These are phyloP conservation scores for Sapayoa aenigma DNA, from an alignment of 2,113 vertebrate genomes.

Conservation along the genomic window DNA sequence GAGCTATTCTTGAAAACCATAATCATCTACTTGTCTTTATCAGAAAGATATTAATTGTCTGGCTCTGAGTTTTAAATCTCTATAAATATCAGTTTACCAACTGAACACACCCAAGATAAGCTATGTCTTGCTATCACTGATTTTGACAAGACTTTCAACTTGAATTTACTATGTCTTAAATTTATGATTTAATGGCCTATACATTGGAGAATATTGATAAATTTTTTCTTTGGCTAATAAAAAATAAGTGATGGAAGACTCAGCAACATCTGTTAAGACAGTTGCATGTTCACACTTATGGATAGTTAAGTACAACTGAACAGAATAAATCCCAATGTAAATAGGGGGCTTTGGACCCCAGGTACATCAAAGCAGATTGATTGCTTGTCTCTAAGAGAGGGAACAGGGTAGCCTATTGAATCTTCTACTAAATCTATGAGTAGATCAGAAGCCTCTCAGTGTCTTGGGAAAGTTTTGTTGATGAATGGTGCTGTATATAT, in stretches of 20 bases:
- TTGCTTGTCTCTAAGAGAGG: not conserved
- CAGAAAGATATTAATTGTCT: not conserved
- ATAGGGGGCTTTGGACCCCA: not conserved
- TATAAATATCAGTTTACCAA: not conserved
- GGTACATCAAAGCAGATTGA: too few relatives aligned
- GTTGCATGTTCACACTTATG: not conserved
- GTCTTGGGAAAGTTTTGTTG: not conserved
- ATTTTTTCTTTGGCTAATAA: not conserved
- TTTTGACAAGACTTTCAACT: not conserved
- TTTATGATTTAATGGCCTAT: not conserved
- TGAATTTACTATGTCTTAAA: not conserved
- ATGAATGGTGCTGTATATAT: not conserved
- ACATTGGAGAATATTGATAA: not conserved
- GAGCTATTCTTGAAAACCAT: not conserved
- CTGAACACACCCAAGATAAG: not conserved
- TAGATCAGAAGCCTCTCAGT: not conserved
- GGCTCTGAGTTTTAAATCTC: not conserved
- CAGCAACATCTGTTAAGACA: not conserved
- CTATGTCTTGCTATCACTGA: not conserved
- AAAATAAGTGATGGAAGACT: not conserved
- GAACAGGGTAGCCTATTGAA: not conserved
- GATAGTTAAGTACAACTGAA: not conserved
- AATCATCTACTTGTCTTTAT: not conserved
- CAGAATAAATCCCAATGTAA: not conserved
- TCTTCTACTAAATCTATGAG: not conserved